phyloP scores from a whole-genome alignment of 2,113 vertebrate genomes.

The Hepsetus odoe region DNA sequence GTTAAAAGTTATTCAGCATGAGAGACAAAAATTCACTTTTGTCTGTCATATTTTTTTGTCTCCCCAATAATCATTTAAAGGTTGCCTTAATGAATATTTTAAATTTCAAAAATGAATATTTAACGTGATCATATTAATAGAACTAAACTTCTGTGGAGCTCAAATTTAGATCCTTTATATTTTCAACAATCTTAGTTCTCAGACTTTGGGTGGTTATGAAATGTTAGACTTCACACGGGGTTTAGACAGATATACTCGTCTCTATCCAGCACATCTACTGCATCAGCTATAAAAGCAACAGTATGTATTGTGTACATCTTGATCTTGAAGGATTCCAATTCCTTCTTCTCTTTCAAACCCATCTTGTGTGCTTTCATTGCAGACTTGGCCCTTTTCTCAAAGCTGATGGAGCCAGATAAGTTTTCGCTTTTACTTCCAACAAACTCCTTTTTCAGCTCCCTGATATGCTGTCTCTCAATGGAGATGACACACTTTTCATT shows the following conservation, averaged over 20 bases:
- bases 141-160: no score
- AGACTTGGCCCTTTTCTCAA: slow-evolving; percentile 17
- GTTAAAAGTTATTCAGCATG: no score
- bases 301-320: not conserved
- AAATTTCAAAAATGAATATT: no score
- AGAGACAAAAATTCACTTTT: no score
- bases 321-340: not conserved
- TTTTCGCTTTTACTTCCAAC: slow-evolving; percentile 47
- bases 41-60: no score
- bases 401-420: not conserved
- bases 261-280: not conserved
- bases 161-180: not conserved
- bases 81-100: no score
- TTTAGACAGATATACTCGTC: not conserved
- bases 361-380: not conserved
- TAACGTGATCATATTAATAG: no score
- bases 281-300: not conserved
- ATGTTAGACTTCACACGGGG: not conserved
- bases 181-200: not conserved
- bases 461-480: slow-evolving; percentile 14
- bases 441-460: slow-evolving; percentile 39
- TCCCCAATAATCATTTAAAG: no score
- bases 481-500: slow-evolving; percentile 51
- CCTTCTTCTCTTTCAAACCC: slow-evolving; percentile 4
- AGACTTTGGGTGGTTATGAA: not conserved